Conservation (phyloP, 2,888 invertebrate genomes). For the Meganola albula region DNA sequence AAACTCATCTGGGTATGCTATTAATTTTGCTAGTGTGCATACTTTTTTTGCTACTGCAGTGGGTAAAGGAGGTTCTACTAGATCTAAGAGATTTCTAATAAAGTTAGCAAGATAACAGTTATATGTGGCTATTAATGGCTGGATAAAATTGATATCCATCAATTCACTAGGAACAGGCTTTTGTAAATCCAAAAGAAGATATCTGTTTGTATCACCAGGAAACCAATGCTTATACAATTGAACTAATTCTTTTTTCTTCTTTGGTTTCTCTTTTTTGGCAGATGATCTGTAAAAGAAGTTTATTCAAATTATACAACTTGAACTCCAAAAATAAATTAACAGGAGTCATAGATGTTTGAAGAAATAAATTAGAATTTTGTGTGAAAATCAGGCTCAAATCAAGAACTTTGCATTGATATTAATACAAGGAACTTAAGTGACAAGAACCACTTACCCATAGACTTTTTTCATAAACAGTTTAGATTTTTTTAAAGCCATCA, state of each 20-base stretch:
- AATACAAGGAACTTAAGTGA: no score
- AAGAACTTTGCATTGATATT: no score
- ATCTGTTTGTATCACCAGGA: conserved; percentile 47
- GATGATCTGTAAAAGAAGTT: conserved; percentile 44
- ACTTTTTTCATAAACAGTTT: conserved; percentile 45
- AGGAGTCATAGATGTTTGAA: no score
- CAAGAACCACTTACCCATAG: conserved; percentile 41
- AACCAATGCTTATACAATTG: conserved; percentile 58
- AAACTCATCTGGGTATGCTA: conserved; percentile 48
- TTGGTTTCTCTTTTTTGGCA: conserved; percentile 27
- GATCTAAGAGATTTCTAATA: conserved; percentile 45
- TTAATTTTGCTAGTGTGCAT: conserved; percentile 50
- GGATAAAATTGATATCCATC: conserved; percentile 48
- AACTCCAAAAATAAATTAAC: no score
- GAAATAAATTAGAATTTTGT: no score
- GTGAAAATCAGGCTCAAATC: no score
- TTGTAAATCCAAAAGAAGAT: conserved; percentile 50
- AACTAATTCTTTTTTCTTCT: conserved; percentile 46
- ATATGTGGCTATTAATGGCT: conserved; percentile 56
- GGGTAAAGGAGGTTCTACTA: conserved; percentile 52
- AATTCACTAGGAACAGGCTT: conserved; percentile 53
- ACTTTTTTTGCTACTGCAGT: conserved; percentile 36
- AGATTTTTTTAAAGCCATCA: conserved; percentile 57
- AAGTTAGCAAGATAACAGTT: conserved; percentile 59
- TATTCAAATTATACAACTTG: no score